Base-by-base conservation (phyloP, 2,888 invertebrate species). In the Hyalella azteca region DNA sequence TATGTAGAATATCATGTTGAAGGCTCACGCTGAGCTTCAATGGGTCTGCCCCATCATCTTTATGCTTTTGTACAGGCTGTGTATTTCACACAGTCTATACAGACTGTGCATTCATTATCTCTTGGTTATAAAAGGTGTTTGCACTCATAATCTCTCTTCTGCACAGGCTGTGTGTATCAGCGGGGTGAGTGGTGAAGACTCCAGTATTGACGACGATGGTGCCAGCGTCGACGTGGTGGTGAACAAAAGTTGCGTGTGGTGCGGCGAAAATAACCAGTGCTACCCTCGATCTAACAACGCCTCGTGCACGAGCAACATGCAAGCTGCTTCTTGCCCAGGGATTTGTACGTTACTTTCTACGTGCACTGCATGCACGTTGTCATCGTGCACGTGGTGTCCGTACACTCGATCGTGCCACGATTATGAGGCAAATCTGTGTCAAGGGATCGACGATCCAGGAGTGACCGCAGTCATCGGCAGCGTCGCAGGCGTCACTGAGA, bases 211-310 rank as follows among this genome's bases (percentile, higher is more conserved):
- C 95, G 86, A 91, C 94, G 0, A 93, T 94, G 0, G 95, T 97
- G 89, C 95, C 96, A 36, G 19, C 0, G 66, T 36, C 7, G 66
- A 13, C 19, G 19, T 15, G 5, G 32, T 39, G 66, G 15, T n/a
- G 0, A 96, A 96, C 88, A n/a, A n/a, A n/a, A n/a, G n/a, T n/a
- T 97, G 97, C 87, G 95, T 96, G 19, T 96, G 95, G 95, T 97
- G 97, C 87, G 94, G 94, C 0, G 92, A 93, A 36, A 93, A 93
- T 85, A 92, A 92, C 85, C 91, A 82, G 82, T 95, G 95, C 86
- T 94, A 94, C 87, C 94, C 94, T 0, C 91, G 95, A 81, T 94
- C 94, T 1, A 92, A 94, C 75, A 95, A 95, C 0, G 93, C 94
- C 11, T 95, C 95, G 87, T 95, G 95, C 87, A 95, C 95, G 0